Evolutionary conservation across 1,140 invertebrate genomes (phyloP).

Genomic region (Heliconius melpomene): DNA sequence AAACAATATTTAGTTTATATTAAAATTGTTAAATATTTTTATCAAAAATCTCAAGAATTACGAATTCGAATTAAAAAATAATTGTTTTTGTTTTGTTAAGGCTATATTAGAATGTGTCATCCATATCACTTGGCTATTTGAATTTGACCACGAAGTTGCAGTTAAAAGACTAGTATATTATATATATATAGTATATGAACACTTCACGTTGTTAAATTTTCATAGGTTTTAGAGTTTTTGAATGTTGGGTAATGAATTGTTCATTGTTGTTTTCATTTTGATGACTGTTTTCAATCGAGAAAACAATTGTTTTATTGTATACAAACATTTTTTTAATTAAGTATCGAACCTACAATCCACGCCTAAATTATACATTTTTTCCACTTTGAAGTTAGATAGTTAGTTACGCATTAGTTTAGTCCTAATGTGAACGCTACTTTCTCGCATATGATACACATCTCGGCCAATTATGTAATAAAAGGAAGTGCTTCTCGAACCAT

Average conservation of each 20-base stretch:
- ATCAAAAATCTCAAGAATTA: too few relatives aligned
- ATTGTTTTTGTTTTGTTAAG: too few relatives aligned
- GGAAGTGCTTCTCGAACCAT: conserved; percentile 43
- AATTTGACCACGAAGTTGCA: background rate
- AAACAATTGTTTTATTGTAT: too few relatives aligned
- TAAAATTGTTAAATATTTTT: background rate
- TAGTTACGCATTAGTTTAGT: background rate
- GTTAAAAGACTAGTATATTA: background rate
- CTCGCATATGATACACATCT: conserved; percentile 40
- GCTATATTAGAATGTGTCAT: too few relatives aligned
- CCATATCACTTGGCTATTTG: background rate
- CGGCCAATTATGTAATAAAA: conserved; percentile 45
- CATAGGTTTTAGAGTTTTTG: background rate
- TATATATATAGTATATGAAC: background rate
- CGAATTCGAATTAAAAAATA: too few relatives aligned
- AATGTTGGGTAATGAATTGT: too few relatives aligned
- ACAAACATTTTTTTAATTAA: too few relatives aligned
- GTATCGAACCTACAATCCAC: background rate
- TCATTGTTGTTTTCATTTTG: too few relatives aligned
- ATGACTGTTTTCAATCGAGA: too few relatives aligned
- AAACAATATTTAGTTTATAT: background rate
- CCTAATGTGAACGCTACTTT: conserved; percentile 35
- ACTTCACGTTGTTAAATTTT: background rate
- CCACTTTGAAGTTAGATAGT: background rate
- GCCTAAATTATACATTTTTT: background rate